Evolutionary conservation across 2,888 invertebrate genomes (phyloP), one percentile per base, ranked within the genome.

Genomic region (Phalera bucephala): DNA sequence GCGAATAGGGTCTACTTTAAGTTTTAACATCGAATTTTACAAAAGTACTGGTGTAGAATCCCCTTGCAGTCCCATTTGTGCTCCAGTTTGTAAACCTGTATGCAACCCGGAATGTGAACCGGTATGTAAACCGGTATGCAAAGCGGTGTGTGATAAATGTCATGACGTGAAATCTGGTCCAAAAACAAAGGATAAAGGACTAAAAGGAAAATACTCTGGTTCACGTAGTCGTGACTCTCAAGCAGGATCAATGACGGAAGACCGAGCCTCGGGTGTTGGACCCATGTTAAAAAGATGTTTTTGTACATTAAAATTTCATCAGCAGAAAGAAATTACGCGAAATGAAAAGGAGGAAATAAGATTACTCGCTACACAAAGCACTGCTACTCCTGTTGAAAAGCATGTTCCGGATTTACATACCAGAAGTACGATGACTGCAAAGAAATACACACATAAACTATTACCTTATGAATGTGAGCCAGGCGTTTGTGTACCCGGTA

Each of bases 271-370:
- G 12, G 25, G 43, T 48, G 49, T 13, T 31, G 21, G 12, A 13
- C 23, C 17, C 46, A 8, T 29, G 37, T 25, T 60, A 10, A 54
- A 59, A 36, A 58, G 61, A n/a, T 64, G 67, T 43, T 72, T 75
- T 47, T 73, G 70, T 47, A 69, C 68, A 11, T 44, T 67, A 37
- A 53, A 62, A 31, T 52, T 71, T 13, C 44, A 62, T 26, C 56
- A 60, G 35, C 36, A 40, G 31, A 43, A 43, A 17, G 9, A 27
- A 26, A 11, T 8, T 26, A 7, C 14, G 8, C 12, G 6, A 26
- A 12, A 13, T 13, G 13, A 17, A 14, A 15, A 20, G 27, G 33
- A 19, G 25, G 35, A 28, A 33, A 30, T 26, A 17, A 23, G 4
- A 19, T 12, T 19, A 12, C 11, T 6, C 20, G 14, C 12, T 3